Evolutionary conservation across 2,113 vertebrate genomes (phyloP).

Genomic region (rat (Rattus norvegicus)): DNA sequence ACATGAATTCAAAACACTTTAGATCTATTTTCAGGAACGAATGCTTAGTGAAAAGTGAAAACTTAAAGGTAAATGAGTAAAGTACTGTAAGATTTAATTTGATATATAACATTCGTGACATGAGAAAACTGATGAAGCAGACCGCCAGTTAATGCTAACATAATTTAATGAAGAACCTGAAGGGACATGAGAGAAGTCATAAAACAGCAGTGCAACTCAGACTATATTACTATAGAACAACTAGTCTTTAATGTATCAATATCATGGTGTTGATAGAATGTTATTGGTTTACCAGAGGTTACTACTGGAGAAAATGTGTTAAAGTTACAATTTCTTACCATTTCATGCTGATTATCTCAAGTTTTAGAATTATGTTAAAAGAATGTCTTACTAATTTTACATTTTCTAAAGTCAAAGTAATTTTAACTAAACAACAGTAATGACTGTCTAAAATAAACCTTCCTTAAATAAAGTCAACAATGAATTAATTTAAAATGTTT

Average conservation of each 20-base stretch:
- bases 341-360: not conserved
- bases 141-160: not conserved
- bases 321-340: not conserved
- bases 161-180: not conserved
- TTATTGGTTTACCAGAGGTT: no score
- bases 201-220: not conserved
- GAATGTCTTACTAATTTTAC: not conserved
- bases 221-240: not conserved
- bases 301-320: not conserved
- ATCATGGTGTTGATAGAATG: not conserved
- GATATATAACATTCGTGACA: not conserved
- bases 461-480: not conserved
- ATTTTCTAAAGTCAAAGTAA: not conserved
- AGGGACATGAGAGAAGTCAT: not conserved
- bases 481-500: not conserved
- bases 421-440: not conserved
- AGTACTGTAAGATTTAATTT: not conserved
- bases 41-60: not conserved
- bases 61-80: not conserved
- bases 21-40: not conserved
- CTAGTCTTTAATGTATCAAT: not conserved
- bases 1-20: not conserved
- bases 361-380: not conserved
- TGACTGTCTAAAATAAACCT: not conserved
- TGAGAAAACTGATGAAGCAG: not conserved